phyloP scores from a whole-genome alignment of 2,888 invertebrate species.

The Drosophila sordidula region DNA sequence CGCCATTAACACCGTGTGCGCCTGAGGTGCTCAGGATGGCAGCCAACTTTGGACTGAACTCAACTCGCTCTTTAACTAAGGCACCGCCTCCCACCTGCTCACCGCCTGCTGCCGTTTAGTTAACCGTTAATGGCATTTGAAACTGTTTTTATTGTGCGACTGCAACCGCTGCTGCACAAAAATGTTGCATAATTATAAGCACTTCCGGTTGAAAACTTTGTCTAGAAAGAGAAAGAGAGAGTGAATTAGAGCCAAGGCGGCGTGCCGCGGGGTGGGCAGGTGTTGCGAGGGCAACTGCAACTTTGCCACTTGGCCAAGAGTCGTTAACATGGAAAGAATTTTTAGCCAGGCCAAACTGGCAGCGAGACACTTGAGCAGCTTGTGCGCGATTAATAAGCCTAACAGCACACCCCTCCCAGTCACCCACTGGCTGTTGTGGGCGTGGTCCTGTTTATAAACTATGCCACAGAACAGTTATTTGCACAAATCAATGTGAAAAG shows the following conservation, averaged over 20 bases:
- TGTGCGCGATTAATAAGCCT: slow-evolving; percentile 45
- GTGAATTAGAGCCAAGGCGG: slow-evolving; percentile 48
- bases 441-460: slow-evolving; percentile 36
- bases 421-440: not conserved
- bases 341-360: slow-evolving; percentile 1
- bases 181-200: slow-evolving; percentile 79
- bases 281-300: slow-evolving; percentile 27
- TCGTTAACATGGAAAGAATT: slow-evolving; percentile 50
- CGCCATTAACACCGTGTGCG: slow-evolving; percentile 59
- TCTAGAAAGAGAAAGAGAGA: slow-evolving; percentile 23
- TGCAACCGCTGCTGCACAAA: slow-evolving; percentile 61
- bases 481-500: slow-evolving; percentile 69
- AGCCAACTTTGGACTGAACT: slow-evolving; percentile 39
- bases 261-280: not conserved
- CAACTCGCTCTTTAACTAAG: slow-evolving; percentile 10
- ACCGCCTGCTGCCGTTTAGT: slow-evolving; percentile 54
- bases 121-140: slow-evolving; percentile 79
- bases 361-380: slow-evolving; percentile 29
- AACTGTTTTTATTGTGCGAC: slow-evolving; percentile 72
- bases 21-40: slow-evolving; percentile 39
- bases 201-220: slow-evolving; percentile 71
- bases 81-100: not conserved
- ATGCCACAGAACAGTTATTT: slow-evolving; percentile 71
- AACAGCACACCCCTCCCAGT: not conserved
- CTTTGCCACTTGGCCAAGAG: slow-evolving; percentile 53